These are phyloP conservation scores for Myrmecophaga tridactyla DNA, from an alignment of 2,113 vertebrate genomes.

Conservation along the genomic window DNA sequence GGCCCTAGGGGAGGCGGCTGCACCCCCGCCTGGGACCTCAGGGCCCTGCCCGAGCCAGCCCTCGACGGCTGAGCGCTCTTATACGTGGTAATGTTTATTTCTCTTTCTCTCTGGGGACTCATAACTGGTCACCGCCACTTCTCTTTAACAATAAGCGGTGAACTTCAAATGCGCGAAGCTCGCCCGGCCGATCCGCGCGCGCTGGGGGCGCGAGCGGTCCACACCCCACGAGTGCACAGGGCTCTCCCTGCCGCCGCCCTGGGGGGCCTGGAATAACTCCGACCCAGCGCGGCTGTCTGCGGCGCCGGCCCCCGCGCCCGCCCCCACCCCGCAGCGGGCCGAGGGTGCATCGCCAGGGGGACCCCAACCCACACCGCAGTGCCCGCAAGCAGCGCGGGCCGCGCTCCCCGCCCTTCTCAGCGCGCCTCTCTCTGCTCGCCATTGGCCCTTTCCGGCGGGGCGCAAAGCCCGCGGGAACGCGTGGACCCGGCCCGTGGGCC, in stretches of 20 bases:
- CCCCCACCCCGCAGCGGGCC: too few relatives aligned
- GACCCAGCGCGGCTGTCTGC: too few relatives aligned
- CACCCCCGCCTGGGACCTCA: too few relatives aligned
- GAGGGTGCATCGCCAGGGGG: too few relatives aligned
- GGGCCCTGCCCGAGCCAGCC: not conserved
- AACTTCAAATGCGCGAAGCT: slow-evolving; percentile 67
- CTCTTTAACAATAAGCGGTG: slow-evolving; percentile 66
- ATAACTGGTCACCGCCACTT: not conserved
- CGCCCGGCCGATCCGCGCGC: slow-evolving; percentile 52
- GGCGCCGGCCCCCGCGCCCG: too few relatives aligned
- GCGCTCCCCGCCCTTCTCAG: slow-evolving; percentile 8
- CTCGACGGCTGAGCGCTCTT: not conserved
- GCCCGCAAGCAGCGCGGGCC: not conserved
- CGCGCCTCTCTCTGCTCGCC: slow-evolving; percentile 30
- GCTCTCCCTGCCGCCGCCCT: slow-evolving; percentile 11
- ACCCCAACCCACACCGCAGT: slow-evolving; percentile 3
- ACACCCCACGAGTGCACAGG: slow-evolving; percentile 13
- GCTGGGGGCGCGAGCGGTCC: slow-evolving; percentile 31
- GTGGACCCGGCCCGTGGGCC: not conserved
- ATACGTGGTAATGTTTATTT: too few relatives aligned
- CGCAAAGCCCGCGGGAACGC: not conserved
- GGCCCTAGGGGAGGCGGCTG: too few relatives aligned
- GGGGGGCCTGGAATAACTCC: slow-evolving; percentile 33
- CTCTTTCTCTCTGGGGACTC: not conserved
- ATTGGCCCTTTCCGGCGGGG: not conserved